Evolutionary conservation across 1,140 invertebrate genomes (phyloP), one percentile per base, ranked within the genome.

Genomic region (Drosophila grimshawi): DNA sequence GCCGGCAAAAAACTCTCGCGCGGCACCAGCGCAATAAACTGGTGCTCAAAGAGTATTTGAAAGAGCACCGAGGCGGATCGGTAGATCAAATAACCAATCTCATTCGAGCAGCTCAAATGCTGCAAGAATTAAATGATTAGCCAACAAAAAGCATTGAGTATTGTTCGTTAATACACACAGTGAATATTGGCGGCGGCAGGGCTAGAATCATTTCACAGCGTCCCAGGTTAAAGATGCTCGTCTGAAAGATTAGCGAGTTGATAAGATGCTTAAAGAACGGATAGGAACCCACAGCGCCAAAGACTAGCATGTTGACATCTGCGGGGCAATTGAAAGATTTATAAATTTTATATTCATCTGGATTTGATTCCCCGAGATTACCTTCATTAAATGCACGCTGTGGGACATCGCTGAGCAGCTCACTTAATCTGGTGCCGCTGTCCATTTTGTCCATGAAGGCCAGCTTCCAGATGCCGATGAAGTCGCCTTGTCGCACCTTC

Each of bases 391-490:
- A 89, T 4, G 7, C 41, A 0, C 41, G 62, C 8, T 91, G 91
- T 29, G 91, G 90, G 37, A 94, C 83, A 62, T 93, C 91, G 27
- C 91, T 81, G 2, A 94, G 80, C 39, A 94, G 74, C 6, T 93
- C 92, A 37, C 91, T 63, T 3, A 94, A 85, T 43, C 94, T 92
- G 59, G 92, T 92, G 11, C 94, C 94, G 68, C 93, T 91, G 62
- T 94, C 94, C 76, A 94, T 92, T 86, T 94, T 95, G 76, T 95
- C 94, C 91, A 93, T 91, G 77, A 93, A 94, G 6, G 93, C 93
- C 64, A 94, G 53, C 72, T 94, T 94, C 93, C 93, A 93, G 76
- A 94, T 92, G 29, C 86, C 92, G 65, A 94, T 93, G 59, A 95
- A 93, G 75, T 94, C 94, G n/a, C 91, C 93, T 0, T 81, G 75